Percentiles rank a stretch among this genome's conserved stretches.
Conservation (phyloP, 2,113 vertebrate species). For the Gallinago media region DNA sequence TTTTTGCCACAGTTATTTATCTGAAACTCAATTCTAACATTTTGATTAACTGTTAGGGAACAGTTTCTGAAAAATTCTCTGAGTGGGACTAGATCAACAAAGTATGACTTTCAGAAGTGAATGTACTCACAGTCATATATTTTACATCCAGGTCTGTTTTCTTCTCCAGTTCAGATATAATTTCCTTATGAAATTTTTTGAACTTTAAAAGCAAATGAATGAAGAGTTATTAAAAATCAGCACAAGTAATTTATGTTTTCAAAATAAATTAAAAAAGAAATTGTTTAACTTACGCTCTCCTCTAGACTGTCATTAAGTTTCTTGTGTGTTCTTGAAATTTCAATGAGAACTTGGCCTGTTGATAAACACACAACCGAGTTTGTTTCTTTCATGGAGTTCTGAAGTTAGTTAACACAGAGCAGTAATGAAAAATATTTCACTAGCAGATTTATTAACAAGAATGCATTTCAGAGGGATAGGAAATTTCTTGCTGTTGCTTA, state of each 20-base stretch:
- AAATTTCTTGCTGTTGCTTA: background rate
- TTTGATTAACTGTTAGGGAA: background rate
- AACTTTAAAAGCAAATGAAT: constrained; percentile 81
- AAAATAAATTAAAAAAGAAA: background rate
- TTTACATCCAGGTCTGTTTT: constrained; percentile 97
- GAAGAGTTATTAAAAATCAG: background rate
- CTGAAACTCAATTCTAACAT: background rate
- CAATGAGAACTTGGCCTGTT: constrained; percentile 90
- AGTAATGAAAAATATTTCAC: background rate
- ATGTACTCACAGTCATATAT: constrained; percentile 92
- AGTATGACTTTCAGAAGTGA: background rate
- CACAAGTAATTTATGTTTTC: background rate
- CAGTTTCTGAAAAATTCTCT: background rate
- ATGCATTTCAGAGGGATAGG: background rate
- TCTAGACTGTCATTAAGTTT: constrained; percentile 90
- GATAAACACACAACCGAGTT: background rate
- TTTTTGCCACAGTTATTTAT: background rate
- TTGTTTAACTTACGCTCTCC: constrained; percentile 86
- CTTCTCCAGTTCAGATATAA: constrained; percentile 92
- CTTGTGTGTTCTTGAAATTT: constrained; percentile 91
- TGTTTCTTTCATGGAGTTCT: background rate
- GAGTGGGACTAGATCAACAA: background rate
- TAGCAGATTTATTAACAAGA: background rate
- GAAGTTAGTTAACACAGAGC: background rate
- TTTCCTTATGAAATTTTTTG: constrained; percentile 92